Base-by-base conservation (phyloP, 2,113 vertebrate species). In the Vulpes ferrilata region DNA sequence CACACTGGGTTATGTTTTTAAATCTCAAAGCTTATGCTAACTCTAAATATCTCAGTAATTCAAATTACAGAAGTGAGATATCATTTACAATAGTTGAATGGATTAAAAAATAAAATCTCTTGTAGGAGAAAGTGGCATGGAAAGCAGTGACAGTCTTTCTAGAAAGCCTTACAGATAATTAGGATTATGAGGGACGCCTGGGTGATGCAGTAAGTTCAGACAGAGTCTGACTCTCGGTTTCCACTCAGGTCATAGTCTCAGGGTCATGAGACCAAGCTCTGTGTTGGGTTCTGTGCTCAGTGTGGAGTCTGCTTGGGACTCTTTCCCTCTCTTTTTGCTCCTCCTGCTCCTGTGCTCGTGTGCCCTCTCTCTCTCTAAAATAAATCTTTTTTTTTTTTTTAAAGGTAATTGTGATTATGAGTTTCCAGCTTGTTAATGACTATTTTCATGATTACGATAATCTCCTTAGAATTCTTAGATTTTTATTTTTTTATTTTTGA, bases 11-110 rank as follows among this genome's bases (percentile, higher is more conserved):
- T 60, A 43, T 38, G 76, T 89, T 94, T 79, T 97, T 82, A 90
- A 94, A 83, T 93, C 35, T n/a, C 35, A 92, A 93, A 94, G 48
- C 43, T 91, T 88, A 79, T 32, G 86, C 19, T 93, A 95, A 94
- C 19, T 80, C 59, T 76, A 43, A 71, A 60, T 88, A 69, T 84
- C 93, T 92, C 19, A 86, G 17, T 84, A 91, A 83, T 67, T 94
- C 32, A 80, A 55, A 81, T 74, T 91, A 88, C 7, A 78, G 55
- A 78, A 91, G 17, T 82, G 30, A 93, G 53, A 57, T 88, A 27
- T n/a, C 32, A 67, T 90, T 74, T 95, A 81, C 25, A 95, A 71
- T 53, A 73, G 11, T 51, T 92, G 71, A 74, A 22, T 1, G 48
- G 15, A 96, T 73, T 76, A 57, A 73, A 65, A 95, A 95, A 76